Evolutionary conservation across 2,888 invertebrate species (phyloP).

Genomic region (Noctua janthina): DNA sequence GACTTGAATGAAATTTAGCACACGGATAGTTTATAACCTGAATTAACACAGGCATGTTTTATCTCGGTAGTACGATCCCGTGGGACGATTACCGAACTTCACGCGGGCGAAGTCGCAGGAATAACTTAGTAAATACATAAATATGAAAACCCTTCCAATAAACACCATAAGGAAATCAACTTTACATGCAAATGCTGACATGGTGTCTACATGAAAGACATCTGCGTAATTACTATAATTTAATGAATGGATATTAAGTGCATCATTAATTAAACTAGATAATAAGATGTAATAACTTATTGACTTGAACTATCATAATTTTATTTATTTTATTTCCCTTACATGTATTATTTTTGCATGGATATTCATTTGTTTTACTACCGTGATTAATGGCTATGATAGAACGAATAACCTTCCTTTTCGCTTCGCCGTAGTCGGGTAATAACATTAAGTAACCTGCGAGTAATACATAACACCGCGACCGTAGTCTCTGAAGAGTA

Average conservation of each 20-base stretch:
- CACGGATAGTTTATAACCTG: neutral
- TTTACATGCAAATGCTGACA: conserved; percentile 10
- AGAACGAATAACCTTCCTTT: no score
- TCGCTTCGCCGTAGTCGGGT: no score
- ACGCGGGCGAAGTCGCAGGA: neutral
- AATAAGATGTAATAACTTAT: conserved; percentile 21
- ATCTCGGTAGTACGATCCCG: neutral
- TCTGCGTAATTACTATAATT: conserved; percentile 14
- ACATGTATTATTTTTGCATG: neutral
- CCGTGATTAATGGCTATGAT: no score
- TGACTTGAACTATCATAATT: neutral
- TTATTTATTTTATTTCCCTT: neutral
- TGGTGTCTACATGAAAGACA: neutral
- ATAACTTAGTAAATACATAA: neutral
- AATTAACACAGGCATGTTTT: neutral
- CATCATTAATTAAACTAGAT: conserved; percentile 2
- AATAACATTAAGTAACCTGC: no score
- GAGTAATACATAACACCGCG: no score
- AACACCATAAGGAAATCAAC: conserved; percentile 32
- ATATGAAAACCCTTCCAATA: neutral
- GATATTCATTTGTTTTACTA: neutral
- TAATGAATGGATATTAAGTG: conserved; percentile 13
- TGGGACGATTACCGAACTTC: neutral
- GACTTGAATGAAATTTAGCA: neutral
- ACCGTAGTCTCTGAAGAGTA: no score